Conservation (phyloP, 2,797 vertebrate genomes). For the Sebastes flavidus region DNA sequence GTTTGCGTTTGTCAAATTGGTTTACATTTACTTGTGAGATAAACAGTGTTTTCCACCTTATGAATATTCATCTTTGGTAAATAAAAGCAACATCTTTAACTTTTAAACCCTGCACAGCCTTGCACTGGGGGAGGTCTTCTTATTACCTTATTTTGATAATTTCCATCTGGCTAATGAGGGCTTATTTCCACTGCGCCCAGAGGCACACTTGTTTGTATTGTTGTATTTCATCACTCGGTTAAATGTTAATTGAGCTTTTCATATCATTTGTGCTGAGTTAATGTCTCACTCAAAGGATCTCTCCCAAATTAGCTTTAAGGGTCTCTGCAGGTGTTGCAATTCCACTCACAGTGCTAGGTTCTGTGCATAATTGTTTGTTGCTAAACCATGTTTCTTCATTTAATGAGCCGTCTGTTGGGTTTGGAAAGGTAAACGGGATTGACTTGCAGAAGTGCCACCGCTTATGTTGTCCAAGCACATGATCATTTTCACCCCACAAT, state of each 20-base stretch:
- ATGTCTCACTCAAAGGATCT: slow-evolving; percentile 76
- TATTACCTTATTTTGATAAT: slow-evolving; percentile 75
- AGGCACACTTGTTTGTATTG: slow-evolving; percentile 79
- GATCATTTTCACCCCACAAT: slow-evolving; percentile 15
- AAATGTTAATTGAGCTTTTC: slow-evolving; percentile 82
- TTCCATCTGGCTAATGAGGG: slow-evolving; percentile 80
- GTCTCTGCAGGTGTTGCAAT: slow-evolving; percentile 71
- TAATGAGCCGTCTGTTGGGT: slow-evolving; percentile 71
- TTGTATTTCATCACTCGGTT: slow-evolving; percentile 80
- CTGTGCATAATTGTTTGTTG: slow-evolving; percentile 67
- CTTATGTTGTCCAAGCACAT: slow-evolving; percentile 37
- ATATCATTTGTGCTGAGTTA: slow-evolving; percentile 76
- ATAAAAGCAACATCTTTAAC: slow-evolving; percentile 57
- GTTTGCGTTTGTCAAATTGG: not conserved
- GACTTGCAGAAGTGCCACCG: slow-evolving; percentile 28
- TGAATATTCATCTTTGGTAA: slow-evolving; percentile 44
- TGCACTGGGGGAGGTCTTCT: slow-evolving; percentile 50
- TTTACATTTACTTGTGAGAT: slow-evolving; percentile 1
- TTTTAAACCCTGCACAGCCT: slow-evolving; percentile 44
- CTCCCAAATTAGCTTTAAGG: slow-evolving; percentile 68
- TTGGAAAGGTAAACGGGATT: slow-evolving; percentile 38
- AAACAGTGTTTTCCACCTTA: slow-evolving; percentile 2
- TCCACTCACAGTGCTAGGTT: slow-evolving; percentile 50
- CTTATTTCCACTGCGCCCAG: slow-evolving; percentile 71
- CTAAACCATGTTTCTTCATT: slow-evolving; percentile 68